phyloP scores from a whole-genome alignment of 2,888 invertebrate genomes.

The Nomada flava region DNA sequence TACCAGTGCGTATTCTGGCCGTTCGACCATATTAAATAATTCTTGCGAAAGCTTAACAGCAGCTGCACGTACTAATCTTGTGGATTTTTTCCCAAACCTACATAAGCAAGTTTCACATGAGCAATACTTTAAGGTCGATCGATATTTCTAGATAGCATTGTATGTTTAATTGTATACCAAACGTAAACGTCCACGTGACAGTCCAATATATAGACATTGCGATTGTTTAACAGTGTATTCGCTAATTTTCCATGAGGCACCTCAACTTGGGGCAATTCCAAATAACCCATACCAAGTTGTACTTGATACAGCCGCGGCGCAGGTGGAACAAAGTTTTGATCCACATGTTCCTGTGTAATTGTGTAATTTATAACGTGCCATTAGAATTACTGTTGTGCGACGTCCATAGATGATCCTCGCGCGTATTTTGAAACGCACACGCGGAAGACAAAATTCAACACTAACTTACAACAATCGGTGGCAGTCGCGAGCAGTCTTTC shows the following conservation, averaged over 20 bases:
- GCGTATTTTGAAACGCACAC: too few species aligned
- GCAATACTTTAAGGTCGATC: not conserved
- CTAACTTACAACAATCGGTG: conserved; percentile 83
- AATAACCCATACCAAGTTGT: conserved; percentile 98
- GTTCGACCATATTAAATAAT: conserved; percentile 96
- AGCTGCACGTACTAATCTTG: conserved; percentile 96
- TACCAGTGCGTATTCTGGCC: conserved; percentile 94
- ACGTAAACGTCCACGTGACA: conserved; percentile 97
- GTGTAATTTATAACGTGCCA: conserved; percentile 16
- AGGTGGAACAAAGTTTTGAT: conserved; percentile 87
- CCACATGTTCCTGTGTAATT: conserved; percentile 89
- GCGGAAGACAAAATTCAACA: not conserved
- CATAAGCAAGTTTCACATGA: not conserved
- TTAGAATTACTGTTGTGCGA: too few species aligned
- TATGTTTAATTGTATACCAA: conserved; percentile 87
- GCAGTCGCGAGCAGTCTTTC: conserved; percentile 83
- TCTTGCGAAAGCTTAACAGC: conserved; percentile 99
- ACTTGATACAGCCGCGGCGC: conserved; percentile 95
- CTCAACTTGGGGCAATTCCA: conserved; percentile 97
- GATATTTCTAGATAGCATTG: not conserved
- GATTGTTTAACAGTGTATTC: conserved; percentile 92
- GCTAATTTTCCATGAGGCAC: conserved; percentile 91
- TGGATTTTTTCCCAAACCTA: conserved; percentile 99
- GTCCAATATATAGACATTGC: conserved; percentile 98
- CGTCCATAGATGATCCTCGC: too few species aligned